Evolutionary conservation across 2,888 invertebrate species (phyloP).

Genomic region (Corbicula japonica): DNA sequence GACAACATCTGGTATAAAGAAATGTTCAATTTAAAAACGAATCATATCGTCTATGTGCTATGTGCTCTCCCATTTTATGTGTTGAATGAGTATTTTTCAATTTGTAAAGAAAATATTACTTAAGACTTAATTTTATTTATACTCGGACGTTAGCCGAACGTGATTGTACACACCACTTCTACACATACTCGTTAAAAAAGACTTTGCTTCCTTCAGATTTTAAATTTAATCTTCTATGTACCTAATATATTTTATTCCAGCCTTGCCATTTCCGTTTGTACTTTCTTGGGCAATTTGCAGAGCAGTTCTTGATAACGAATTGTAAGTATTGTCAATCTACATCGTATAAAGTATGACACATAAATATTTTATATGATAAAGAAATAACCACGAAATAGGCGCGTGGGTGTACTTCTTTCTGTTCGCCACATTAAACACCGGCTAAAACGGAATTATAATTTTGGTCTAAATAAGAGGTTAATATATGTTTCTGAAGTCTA

Average conservation of each 20-base stretch:
- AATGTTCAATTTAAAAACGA: no score
- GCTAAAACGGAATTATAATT: background rate
- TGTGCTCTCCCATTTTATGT: no score
- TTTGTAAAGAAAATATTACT: no score
- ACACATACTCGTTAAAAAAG: background rate
- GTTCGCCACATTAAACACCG: background rate
- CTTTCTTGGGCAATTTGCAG: slow-evolving; percentile 89
- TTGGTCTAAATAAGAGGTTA: background rate
- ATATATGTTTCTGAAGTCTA: background rate
- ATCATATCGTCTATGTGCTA: no score
- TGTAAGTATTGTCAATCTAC: slow-evolving; percentile 82
- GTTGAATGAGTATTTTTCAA: no score
- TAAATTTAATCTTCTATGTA: no score
- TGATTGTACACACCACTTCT: no score
- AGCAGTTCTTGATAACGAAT: slow-evolving; percentile 88
- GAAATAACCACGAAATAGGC: background rate
- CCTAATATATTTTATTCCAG: slow-evolving; percentile 87
- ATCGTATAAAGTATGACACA: background rate
- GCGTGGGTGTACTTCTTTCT: background rate
- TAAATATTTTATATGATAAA: background rate
- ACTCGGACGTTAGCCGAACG: no score
- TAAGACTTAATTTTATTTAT: no score
- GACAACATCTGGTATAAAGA: no score
- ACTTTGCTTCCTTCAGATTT: background rate
- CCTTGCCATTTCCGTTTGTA: slow-evolving; percentile 89